phyloP scores from a whole-genome alignment of 2,113 vertebrate species.

The Galbula dea region DNA sequence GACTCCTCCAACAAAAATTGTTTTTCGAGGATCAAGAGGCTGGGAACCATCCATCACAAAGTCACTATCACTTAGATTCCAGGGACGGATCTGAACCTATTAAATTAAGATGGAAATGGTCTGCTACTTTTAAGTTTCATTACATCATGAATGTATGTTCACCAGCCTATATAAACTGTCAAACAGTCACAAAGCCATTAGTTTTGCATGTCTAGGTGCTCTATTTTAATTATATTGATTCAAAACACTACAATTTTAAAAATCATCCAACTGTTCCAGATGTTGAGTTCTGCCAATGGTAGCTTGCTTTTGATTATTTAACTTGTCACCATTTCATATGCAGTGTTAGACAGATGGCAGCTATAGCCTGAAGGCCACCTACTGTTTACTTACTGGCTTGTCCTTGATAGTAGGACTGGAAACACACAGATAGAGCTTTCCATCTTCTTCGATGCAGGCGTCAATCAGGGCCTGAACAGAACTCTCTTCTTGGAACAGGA shows the following conservation, averaged over 20 bases:
- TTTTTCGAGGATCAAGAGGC: conserved; percentile 95
- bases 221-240: conserved; percentile 26
- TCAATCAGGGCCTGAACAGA: conserved; percentile 97
- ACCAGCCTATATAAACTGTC: background rate
- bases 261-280: conserved; percentile 19
- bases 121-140: background rate
- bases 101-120: background rate
- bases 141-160: background rate
- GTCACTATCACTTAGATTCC: conserved; percentile 97
- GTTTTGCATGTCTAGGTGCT: background rate
- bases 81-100: conserved; percentile 97
- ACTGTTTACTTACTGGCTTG: conserved; percentile 89
- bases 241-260: background rate
- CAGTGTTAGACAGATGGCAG: conserved; percentile 25
- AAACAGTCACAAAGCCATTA: background rate
- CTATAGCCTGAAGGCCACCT: background rate
- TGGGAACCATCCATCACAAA: conserved; percentile 99
- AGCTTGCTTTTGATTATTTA: conserved; percentile 20
- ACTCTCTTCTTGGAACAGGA: conserved; percentile 98
- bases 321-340: background rate
- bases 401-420: conserved; percentile 99
- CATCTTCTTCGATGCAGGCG: conserved; percentile 96
- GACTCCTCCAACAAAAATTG: conserved; percentile 98
- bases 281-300: background rate
- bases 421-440: conserved; percentile 96